These are phyloP conservation scores for Edolisoma coerulescens DNA, from an alignment of 2,113 vertebrate genomes.

Conservation along the genomic window DNA sequence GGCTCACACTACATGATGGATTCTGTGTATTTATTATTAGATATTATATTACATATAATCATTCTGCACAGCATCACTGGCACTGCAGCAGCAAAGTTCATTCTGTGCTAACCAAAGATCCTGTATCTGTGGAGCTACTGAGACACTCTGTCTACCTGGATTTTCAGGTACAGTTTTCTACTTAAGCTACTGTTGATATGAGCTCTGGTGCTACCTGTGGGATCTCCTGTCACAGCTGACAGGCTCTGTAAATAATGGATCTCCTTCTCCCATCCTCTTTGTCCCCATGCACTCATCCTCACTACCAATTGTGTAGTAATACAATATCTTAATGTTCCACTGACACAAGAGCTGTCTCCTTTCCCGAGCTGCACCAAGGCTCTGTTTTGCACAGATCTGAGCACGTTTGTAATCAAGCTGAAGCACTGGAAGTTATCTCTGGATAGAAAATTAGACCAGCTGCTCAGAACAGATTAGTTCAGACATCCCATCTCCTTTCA, in stretches of 20 bases:
- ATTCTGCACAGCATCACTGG: neutral
- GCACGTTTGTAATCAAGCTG: neutral
- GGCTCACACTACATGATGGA: neutral
- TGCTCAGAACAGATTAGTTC: constrained; percentile 28
- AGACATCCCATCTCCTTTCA: constrained; percentile 1
- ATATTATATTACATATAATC: too few species aligned
- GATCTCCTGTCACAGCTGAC: neutral
- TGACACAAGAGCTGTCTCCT: neutral
- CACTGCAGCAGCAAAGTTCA: neutral
- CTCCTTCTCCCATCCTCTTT: neutral
- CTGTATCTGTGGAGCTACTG: fast-evolving
- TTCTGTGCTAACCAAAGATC: neutral
- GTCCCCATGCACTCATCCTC: neutral
- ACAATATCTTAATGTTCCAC: neutral
- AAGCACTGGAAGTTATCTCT: neutral
- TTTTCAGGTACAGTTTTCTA: neutral
- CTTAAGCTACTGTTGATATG: neutral
- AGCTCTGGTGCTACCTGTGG: neutral
- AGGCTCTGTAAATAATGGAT: neutral
- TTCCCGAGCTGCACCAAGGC: neutral
- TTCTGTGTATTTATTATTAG: too few species aligned
- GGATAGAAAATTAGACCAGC: neutral
- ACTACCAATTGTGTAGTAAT: neutral
- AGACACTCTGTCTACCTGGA: neutral
- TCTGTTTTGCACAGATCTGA: neutral